These are phyloP conservation scores for Sialis lutaria DNA, from an alignment of 2,888 invertebrate species.

Conservation along the genomic window DNA sequence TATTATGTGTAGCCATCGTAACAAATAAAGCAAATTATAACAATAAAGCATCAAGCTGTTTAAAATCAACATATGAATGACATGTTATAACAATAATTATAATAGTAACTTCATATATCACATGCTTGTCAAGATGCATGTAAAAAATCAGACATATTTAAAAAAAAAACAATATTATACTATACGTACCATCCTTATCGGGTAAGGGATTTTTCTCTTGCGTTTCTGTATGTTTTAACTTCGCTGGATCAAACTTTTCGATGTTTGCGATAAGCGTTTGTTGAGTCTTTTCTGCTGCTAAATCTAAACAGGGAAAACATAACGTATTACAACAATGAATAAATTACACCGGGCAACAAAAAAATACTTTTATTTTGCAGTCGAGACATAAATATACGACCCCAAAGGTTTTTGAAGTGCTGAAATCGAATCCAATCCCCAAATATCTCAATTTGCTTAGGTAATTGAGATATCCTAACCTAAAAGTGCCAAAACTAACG, in stretches of 20 bases:
- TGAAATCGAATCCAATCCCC: no score
- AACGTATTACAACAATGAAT: not conserved
- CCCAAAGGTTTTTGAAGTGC: no score
- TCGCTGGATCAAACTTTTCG: conserved; percentile 65
- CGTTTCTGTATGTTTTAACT: conserved; percentile 80
- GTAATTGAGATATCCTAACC: no score
- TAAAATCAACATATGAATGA: not conserved
- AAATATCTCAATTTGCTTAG: no score
- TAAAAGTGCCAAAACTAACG: no score
- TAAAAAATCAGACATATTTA: not conserved
- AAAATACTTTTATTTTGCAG: no score
- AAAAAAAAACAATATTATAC: not conserved
- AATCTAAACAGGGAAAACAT: conserved; percentile 39
- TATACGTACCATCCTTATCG: conserved; percentile 68
- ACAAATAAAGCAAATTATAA: no score
- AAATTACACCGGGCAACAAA: no score
- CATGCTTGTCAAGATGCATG: not conserved
- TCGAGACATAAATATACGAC: no score
- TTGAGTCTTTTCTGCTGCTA: conserved; percentile 72
- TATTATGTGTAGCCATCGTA: no score
- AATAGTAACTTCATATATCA: not conserved
- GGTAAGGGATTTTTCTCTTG: conserved; percentile 87
- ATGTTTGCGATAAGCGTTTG: conserved; percentile 74
- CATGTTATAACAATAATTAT: not conserved
- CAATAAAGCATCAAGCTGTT: no score